Conservation (phyloP, 2,888 invertebrate genomes). For the Diachrysia chrysitis region DNA sequence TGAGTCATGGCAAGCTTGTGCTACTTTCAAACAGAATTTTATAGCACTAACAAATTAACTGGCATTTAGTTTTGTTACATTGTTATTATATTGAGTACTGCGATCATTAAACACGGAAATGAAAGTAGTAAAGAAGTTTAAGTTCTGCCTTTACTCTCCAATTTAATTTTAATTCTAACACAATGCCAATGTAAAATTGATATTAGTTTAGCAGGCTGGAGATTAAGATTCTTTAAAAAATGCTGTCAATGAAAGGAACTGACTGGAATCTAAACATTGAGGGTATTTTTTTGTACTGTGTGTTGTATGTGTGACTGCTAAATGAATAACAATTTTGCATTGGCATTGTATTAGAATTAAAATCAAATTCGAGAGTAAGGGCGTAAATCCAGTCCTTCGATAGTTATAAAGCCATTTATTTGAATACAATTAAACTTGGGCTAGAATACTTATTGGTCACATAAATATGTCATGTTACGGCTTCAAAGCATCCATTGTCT, state of each 20-base stretch:
- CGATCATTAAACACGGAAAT: conserved; percentile 17
- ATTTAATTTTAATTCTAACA: no score
- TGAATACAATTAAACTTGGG: background rate
- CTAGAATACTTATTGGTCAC: conserved; percentile 21
- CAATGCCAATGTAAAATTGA: no score
- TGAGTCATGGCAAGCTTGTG: conserved; percentile 15
- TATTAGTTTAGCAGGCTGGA: no score
- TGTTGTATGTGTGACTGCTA: no score
- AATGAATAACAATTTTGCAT: no score
- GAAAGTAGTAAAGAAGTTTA: conserved; percentile 11
- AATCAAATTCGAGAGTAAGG: background rate
- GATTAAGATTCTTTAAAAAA: no score
- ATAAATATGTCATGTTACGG: conserved; percentile 10
- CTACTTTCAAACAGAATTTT: conserved; percentile 14
- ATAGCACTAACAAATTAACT: conserved; percentile 11
- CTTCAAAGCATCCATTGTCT: conserved; percentile 36
- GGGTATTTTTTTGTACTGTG: no score
- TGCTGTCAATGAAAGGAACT: no score
- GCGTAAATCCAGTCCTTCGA: no score
- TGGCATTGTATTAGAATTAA: no score
- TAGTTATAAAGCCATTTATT: conserved; percentile 1
- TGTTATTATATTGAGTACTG: background rate
- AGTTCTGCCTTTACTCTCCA: no score
- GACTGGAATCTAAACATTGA: no score
- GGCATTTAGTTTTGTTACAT: background rate